phyloP scores from a whole-genome alignment of 2,113 vertebrate species.

The Aplodontia rufa region DNA sequence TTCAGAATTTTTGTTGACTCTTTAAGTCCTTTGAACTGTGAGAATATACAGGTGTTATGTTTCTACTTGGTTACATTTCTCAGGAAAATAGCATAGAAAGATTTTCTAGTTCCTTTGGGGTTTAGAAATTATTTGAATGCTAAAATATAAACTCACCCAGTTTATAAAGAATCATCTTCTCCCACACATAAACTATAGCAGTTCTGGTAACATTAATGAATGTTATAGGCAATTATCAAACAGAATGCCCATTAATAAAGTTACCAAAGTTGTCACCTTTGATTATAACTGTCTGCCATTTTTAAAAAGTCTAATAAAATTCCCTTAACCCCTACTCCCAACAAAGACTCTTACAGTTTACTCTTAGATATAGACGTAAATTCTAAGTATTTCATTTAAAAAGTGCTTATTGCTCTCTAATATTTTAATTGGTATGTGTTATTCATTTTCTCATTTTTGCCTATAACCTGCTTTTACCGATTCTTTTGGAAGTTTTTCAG shows the following conservation, averaged over 20 bases:
- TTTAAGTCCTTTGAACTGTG: conserved; percentile 27
- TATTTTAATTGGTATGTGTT: background rate
- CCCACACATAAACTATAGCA: background rate
- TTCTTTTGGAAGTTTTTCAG: background rate
- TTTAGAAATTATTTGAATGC: conserved; percentile 16
- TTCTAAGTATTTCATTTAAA: conserved; percentile 9
- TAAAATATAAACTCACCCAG: background rate
- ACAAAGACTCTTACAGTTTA: background rate
- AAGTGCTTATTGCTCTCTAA: conserved; percentile 22
- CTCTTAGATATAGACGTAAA: background rate
- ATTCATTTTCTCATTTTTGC: conserved; percentile 31
- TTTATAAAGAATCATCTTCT: background rate
- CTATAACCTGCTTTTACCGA: background rate
- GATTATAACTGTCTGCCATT: background rate
- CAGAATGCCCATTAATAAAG: background rate
- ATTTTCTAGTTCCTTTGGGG: background rate
- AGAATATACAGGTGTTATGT: conserved; percentile 31
- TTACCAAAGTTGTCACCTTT: background rate
- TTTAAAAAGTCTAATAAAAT: background rate
- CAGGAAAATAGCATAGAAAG: background rate
- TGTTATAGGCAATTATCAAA: background rate
- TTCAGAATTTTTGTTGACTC: conserved; percentile 50
- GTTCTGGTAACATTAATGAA: conserved; percentile 3
- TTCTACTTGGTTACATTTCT: conserved; percentile 4
- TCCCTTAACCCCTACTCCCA: background rate